phyloP scores from a whole-genome alignment of 1,140 invertebrate genomes.

The Drosophila kohkoa region DNA sequence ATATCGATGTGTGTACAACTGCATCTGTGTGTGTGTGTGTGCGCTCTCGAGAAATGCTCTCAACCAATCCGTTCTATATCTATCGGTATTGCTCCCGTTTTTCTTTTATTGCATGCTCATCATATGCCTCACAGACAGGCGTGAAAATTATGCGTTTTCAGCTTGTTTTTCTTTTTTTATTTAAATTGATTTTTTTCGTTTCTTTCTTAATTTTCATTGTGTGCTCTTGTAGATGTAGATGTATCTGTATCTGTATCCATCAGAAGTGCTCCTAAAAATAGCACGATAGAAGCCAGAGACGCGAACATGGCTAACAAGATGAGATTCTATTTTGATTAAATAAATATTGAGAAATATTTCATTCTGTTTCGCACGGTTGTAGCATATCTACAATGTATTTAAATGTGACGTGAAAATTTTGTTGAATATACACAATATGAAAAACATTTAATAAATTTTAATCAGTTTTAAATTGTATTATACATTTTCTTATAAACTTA shows the following conservation, averaged over 20 bases:
- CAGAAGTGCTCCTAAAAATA: conserved; percentile 71
- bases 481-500: background rate
- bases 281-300: conserved; percentile 53
- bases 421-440: background rate
- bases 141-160: conserved; percentile 68
- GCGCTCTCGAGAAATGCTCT: conserved; percentile 30
- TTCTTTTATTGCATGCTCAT: conserved; percentile 50
- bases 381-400: background rate
- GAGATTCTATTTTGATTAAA: conserved; percentile 76
- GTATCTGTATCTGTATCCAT: conserved; percentile 70
- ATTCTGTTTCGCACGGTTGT: conserved; percentile 35
- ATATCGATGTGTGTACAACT: too few relatives aligned
- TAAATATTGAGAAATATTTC: conserved; percentile 74
- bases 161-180: conserved; percentile 37
- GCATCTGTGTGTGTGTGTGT: background rate
- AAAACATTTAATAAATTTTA: conserved; percentile 13
- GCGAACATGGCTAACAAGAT: conserved; percentile 64
- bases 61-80: conserved; percentile 1
- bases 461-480: background rate
- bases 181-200: conserved; percentile 44
- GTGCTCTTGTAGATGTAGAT: conserved; percentile 29
- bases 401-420: conserved; percentile 34
- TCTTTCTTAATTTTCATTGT: conserved; percentile 46
- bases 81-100: conserved; percentile 19
- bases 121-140: conserved; percentile 38